These are phyloP conservation scores for Globodera ellingtonae DNA, from an alignment of 1,140 invertebrate species.

Conservation along the genomic window DNA sequence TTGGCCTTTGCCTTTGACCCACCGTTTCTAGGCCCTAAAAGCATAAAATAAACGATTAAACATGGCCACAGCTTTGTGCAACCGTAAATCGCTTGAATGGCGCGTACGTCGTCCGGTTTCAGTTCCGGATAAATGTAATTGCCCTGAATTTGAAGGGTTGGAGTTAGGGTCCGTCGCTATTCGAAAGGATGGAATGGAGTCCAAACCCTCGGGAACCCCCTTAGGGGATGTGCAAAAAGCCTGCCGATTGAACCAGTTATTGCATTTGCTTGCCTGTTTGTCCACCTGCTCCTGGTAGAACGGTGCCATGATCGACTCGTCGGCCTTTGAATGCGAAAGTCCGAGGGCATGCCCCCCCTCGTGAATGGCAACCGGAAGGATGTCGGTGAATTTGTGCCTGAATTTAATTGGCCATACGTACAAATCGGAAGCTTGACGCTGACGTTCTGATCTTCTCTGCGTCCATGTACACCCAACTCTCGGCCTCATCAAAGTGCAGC, in stretches of 20 bases:
- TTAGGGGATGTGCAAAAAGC: no score
- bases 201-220: no score
- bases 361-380: slow-evolving; percentile 57
- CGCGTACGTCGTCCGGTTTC: slow-evolving; percentile 21
- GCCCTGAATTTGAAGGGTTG: background rate
- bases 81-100: slow-evolving; percentile 39
- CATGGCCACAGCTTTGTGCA: background rate
- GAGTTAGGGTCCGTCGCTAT: no score
- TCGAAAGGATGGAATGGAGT: no score
- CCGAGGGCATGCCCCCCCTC: slow-evolving; percentile 58
- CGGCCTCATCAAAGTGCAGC: slow-evolving; percentile 60
- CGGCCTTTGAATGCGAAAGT: slow-evolving; percentile 54
- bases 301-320: slow-evolving; percentile 63
- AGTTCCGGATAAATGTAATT: slow-evolving; percentile 5
- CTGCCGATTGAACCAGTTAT: no score
- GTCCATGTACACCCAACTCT: slow-evolving; percentile 61
- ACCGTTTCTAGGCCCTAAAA: background rate
- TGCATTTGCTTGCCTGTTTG: slow-evolving; percentile 8
- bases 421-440: background rate
- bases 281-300: slow-evolving; percentile 57
- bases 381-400: slow-evolving; percentile 4
- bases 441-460: slow-evolving; percentile 51
- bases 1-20: background rate
- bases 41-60: background rate
- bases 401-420: background rate